Conservation (phyloP, 2,888 invertebrate species). For the Lithophane ornitopus region DNA sequence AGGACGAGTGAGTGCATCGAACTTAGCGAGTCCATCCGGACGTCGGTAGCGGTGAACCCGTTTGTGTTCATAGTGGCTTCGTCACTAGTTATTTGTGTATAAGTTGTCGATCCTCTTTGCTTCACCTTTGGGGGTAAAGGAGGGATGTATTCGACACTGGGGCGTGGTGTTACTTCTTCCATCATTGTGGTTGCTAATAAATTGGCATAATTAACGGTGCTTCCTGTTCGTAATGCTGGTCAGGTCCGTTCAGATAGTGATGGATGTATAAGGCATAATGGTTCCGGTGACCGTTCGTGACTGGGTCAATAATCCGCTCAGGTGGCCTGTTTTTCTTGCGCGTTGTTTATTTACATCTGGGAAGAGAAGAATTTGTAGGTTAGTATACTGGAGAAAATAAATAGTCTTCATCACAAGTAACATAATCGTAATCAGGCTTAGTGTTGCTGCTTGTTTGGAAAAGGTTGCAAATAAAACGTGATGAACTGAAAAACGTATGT, state of each 20-base stretch:
- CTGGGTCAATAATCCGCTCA: conserved; percentile 84
- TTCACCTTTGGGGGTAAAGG: conserved; percentile 91
- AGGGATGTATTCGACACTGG: conserved; percentile 88
- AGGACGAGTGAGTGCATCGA: conserved; percentile 91
- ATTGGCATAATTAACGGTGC: conserved; percentile 88
- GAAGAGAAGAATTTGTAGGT: conserved; percentile 75
- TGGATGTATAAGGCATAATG: conserved; percentile 89
- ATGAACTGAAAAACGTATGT: background rate
- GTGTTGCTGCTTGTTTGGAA: conserved; percentile 5
- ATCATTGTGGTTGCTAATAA: conserved; percentile 83
- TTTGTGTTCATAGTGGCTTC: conserved; percentile 76
- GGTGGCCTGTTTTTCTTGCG: conserved; percentile 77
- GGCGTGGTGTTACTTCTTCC: conserved; percentile 89
- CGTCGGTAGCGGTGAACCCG: conserved; percentile 79
- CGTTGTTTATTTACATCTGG: conserved; percentile 82
- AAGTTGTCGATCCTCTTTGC: conserved; percentile 85
- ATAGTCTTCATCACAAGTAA: background rate
- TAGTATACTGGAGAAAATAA: conserved; percentile 18
- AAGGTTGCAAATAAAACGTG: background rate
- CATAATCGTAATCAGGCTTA: background rate
- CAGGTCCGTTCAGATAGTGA: conserved; percentile 84
- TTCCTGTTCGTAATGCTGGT: conserved; percentile 82
- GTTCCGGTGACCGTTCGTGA: conserved; percentile 86
- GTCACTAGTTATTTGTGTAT: conserved; percentile 86
- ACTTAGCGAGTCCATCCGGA: conserved; percentile 85